Evolutionary conservation across 35 echinoderm and acorn worm species (phyloP).

Genomic region (Lytechinus pictus): DNA sequence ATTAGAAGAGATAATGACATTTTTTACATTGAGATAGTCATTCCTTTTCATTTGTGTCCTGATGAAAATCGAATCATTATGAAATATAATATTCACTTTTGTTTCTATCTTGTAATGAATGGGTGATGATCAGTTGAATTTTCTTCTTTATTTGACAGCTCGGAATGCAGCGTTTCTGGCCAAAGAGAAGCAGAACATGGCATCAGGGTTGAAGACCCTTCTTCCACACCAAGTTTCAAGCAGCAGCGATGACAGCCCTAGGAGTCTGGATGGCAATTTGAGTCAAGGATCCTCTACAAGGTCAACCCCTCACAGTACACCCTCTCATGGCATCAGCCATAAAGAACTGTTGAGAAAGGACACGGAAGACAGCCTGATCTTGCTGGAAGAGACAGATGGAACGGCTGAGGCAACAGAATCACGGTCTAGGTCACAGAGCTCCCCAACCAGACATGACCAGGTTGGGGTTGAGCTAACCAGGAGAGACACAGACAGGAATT

Average conservation of each 20-base stretch:
- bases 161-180: conserved; percentile 58
- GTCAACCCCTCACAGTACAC: conserved; percentile 38
- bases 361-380: conserved; percentile 45
- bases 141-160: conserved; percentile 2
- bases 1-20: too few species aligned
- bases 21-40: too few species aligned
- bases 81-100: too few species aligned
- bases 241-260: conserved; percentile 49
- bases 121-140: neutral
- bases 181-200: conserved; percentile 55
- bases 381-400: conserved; percentile 12
- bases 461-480: neutral
- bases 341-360: neutral
- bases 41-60: too few species aligned
- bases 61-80: too few species aligned
- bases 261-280: neutral
- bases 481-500: neutral
- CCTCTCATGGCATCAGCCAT: neutral
- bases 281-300: neutral
- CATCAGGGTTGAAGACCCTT: conserved; percentile 46
- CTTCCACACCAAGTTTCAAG: conserved; percentile 57
- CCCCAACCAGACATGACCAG: neutral
- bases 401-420: neutral
- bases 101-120: too few species aligned
- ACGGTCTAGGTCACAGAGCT: neutral